Percentiles rank a stretch among this genome's conserved stretches.
Evolutionary conservation across 1,140 invertebrate species (phyloP).

Genomic region (Polypedilum vanderplanki): DNA sequence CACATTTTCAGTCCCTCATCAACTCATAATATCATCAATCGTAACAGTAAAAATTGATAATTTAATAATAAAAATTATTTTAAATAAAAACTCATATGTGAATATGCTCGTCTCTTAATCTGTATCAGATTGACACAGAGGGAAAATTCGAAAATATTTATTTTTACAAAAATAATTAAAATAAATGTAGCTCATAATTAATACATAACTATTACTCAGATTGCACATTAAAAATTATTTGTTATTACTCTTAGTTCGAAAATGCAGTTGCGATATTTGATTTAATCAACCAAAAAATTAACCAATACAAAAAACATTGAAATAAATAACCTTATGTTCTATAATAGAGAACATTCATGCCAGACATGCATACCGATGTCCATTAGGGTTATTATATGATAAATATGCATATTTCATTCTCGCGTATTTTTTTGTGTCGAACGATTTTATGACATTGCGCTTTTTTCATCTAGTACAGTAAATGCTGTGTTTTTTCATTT

Average conservation of each 20-base stretch:
- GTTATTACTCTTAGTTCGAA: neutral
- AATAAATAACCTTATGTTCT: neutral
- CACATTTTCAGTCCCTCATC: neutral
- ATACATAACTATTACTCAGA: no score
- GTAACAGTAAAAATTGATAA: neutral
- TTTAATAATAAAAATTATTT: slow-evolving; percentile 9
- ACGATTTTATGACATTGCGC: neutral
- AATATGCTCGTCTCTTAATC: neutral
- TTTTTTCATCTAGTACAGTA: neutral
- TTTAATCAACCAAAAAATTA: slow-evolving; percentile 25
- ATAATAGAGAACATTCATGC: neutral
- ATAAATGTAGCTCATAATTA: no score
- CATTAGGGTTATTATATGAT: no score
- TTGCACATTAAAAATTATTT: no score
- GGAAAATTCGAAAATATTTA: no score
- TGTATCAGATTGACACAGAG: neutral
- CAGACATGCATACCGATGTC: neutral
- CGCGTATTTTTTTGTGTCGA: neutral
- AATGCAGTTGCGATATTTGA: neutral
- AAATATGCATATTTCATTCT: no score
- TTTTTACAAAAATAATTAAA: no score
- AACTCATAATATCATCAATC: neutral
- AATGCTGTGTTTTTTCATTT: no score
- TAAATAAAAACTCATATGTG: neutral
- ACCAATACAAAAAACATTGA: neutral